Evolutionary conservation across 2,888 invertebrate species (phyloP), one percentile per base, ranked within the genome.

Genomic region (Cremastinae sp.): DNA sequence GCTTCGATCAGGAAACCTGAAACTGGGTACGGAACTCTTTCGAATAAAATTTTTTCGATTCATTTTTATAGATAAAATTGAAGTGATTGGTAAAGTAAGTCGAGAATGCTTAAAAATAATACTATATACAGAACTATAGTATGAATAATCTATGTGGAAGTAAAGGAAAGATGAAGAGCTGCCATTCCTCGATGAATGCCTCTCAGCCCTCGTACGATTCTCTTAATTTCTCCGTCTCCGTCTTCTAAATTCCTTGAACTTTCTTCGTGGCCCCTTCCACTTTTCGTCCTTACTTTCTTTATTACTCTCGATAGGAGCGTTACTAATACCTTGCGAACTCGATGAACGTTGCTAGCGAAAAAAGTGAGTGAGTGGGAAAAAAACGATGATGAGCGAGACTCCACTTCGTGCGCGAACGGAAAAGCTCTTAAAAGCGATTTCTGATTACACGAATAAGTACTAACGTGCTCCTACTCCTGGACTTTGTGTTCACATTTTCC

Each of bases 391-490:
- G 49, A 53, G 53, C 18, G 49, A 69, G 18, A 16, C 14, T 39
- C 18, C 20, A 14, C 14, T 28, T 37, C 53, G 35, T n/a, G 45
- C 39, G 12, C 61, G 39, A 59, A 41, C 55, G 51, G 49, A 9
- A 20, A 58, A 72, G 53, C 69, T 73, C 73, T 73, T 69, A 59
- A 73, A 69, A 76, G 76, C 68, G 76, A 69, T 69, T 73, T 53
- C 76, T 76, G 73, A 76, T 76, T 64, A 69, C 76, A 51, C 35
- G 76, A 76, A 73, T 61, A 69, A 73, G 72, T 69, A 69, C 69
- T 43, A 45, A 53, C 68, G 58, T 28, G 37, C 55, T 22, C 47
- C 64, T 39, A 53, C 28, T 43, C 64, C 20, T 18, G 37, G 53
- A 64, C 47, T 74, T 53, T 51, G 28, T 28, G 39, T 56, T 45